Base-by-base conservation (phyloP, 1,140 invertebrate genomes). In the Phymorhynchus buccinoides region DNA sequence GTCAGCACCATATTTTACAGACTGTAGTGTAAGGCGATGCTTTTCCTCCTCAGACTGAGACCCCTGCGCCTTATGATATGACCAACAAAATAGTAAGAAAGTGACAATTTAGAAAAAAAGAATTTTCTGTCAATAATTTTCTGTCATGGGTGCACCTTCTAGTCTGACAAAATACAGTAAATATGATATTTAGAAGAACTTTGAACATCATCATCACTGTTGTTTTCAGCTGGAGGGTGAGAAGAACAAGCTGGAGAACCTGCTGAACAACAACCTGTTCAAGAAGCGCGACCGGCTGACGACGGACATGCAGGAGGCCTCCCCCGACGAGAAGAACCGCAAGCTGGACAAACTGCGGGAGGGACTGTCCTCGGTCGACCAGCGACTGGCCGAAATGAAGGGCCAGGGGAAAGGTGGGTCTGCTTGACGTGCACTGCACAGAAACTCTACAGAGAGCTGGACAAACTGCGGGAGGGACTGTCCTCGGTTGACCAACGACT, bases 231-330 rank as follows among this genome's bases (percentile, higher is more conserved):
- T 99, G 16, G 98, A 99, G 94, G 97, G 98, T 42, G 97, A 98
- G 87, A 99, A 99, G 93, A 99, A 98, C 93, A 99, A 99, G 93
- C 94, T 99, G 52, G 99, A 99, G 93, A 99, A 99, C 95, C 94
- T 99, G 68, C 94, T 99, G 44, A 98, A 97, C n/a, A 99, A 99
- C 92, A 99, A 99, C 94, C 95, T 99, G 56, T 96, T 98, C 75
- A 94, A 93, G 93, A 94, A 94, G 96, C 85, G 96, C 96, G 92
- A 98, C 97, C 92, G 97, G 92, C 94, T 99, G 0, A 95, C 95
- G 80, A 79, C 84, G 22, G 93, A 94, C 39, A 78, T 94, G 82
- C 89, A 93, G 71, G 93, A 93, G 81, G 91, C 90, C 1, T 89
- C 90, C 4, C 89, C 88, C 0, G 90, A 91, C 85, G 92, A 93